A percentile compares a stretch with the other conserved stretches of the same genome.
These are phyloP conservation scores for Sebastes umbrosus DNA, from an alignment of 2,797 vertebrate genomes.

Conservation along the genomic window DNA sequence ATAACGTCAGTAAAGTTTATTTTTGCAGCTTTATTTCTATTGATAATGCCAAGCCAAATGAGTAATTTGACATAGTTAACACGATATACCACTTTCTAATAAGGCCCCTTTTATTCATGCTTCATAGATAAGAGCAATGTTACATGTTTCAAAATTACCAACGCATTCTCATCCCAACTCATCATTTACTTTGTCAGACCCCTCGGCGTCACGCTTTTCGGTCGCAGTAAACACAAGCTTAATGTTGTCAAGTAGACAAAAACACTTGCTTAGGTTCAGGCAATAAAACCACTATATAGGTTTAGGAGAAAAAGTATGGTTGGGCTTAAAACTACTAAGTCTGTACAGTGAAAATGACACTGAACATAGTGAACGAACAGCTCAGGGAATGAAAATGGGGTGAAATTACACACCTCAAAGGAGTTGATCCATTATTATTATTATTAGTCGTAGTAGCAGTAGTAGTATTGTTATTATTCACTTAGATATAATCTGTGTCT, in stretches of 20 bases:
- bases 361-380: too few species aligned
- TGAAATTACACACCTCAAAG: background rate
- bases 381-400: rapidly evolving
- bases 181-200: too few species aligned
- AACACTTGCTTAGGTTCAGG: too few species aligned
- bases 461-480: background rate
- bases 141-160: background rate
- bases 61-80: background rate
- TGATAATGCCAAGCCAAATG: background rate
- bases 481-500: background rate
- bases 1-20: background rate
- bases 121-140: background rate
- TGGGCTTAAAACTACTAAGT: too few species aligned
- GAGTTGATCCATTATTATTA: background rate
- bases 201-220: too few species aligned
- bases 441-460: too few species aligned
- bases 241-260: too few species aligned
- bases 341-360: too few species aligned
- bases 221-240: too few species aligned
- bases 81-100: background rate
- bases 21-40: background rate
- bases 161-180: too few species aligned
- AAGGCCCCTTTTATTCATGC: background rate
- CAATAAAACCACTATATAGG: too few species aligned
- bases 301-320: too few species aligned